phyloP scores from a whole-genome alignment of 2,888 invertebrate species.

The Rhyacophila evoluta region DNA sequence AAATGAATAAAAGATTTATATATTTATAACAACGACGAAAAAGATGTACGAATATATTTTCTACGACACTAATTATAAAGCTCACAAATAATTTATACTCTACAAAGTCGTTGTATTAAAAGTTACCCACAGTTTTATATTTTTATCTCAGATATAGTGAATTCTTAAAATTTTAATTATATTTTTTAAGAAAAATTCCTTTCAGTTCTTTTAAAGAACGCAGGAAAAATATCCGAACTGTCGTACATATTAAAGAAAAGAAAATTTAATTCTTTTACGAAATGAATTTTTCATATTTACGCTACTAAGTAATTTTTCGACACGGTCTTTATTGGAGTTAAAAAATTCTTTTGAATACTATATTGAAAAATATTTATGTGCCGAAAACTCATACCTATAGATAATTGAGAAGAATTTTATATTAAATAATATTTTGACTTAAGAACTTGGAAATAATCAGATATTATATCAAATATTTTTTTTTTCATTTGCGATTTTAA shows the following conservation, averaged over 20 bases:
- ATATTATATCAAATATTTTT: too few species aligned
- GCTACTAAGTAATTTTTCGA: background rate
- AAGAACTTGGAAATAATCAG: too few species aligned
- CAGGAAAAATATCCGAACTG: background rate
- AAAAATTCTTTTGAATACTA: background rate
- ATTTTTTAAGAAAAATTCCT: background rate
- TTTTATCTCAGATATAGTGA: background rate
- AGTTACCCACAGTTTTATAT: slow-evolving; percentile 8
- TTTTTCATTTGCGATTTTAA: too few species aligned
- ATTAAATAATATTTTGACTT: too few species aligned
- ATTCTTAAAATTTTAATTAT: slow-evolving; percentile 21
- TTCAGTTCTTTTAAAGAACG: background rate
- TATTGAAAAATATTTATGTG: background rate
- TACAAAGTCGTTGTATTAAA: background rate
- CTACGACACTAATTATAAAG: too few species aligned
- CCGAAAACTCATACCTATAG: too few species aligned
- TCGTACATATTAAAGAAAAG: background rate
- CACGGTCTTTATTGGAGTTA: background rate
- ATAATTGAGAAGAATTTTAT: too few species aligned
- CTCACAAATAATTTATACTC: too few species aligned
- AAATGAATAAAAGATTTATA: too few species aligned
- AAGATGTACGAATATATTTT: too few species aligned
- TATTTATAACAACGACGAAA: too few species aligned
- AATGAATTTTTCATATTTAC: background rate
- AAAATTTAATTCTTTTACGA: background rate